phyloP scores from a whole-genome alignment of 2,888 invertebrate species.

The Euproctis similis region DNA sequence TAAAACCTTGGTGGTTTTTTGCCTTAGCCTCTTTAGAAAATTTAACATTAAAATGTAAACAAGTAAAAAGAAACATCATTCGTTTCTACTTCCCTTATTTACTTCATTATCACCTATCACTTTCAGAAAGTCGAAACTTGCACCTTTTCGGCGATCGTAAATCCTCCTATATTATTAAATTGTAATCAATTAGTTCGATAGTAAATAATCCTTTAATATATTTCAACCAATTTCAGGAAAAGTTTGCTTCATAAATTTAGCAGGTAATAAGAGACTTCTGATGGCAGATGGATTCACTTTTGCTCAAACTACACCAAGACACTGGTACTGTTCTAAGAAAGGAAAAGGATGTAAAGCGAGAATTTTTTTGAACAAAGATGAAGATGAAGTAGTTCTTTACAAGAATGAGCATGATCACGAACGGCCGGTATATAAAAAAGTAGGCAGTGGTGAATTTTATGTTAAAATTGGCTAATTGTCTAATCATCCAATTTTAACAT shows the following conservation, averaged over 20 bases:
- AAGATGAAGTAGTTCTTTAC: conserved; percentile 19
- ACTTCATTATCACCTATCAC: too few species aligned
- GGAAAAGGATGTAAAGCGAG: conserved; percentile 41
- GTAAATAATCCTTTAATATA: too few species aligned
- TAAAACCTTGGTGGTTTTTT: too few species aligned
- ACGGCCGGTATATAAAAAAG: conserved; percentile 28
- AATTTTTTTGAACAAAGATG: conserved; percentile 28
- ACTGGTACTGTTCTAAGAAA: conserved; percentile 49
- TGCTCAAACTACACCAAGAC: conserved; percentile 27
- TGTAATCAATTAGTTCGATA: too few species aligned
- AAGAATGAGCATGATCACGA: conserved; percentile 32
- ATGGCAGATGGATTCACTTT: conserved; percentile 44
- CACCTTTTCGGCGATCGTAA: too few species aligned
- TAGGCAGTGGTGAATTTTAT: conserved; percentile 24
- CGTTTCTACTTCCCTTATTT: too few species aligned
- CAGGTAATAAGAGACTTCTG: conserved; percentile 28
- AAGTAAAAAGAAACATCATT: too few species aligned
- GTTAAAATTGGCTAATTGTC: conserved; percentile 19
- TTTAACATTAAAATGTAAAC: too few species aligned
- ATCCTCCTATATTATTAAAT: too few species aligned
- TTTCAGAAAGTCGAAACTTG: too few species aligned
- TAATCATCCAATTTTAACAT: neutral
- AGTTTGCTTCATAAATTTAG: conserved; percentile 31
- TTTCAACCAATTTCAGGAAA: conserved; percentile 24
- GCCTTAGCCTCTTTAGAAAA: too few species aligned